Evolutionary conservation across 2,797 vertebrate species (phyloP).

Genomic region (Acropternis orthonyx): DNA sequence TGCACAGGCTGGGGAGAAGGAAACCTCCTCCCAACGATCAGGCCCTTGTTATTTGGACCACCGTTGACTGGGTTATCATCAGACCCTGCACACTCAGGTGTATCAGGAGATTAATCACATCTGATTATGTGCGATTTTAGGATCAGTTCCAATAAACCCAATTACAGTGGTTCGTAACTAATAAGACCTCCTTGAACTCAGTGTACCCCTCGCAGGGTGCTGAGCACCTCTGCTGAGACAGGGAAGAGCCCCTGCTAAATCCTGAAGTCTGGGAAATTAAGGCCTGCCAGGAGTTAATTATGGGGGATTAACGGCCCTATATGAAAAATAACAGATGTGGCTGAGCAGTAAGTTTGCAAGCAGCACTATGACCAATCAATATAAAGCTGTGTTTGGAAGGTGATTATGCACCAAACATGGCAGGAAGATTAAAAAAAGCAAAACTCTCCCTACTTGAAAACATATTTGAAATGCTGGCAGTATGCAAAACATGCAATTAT

Average conservation of each 20-base stretch:
- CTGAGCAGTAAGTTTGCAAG: slow-evolving; percentile 6
- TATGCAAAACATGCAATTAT: not conserved
- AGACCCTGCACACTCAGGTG: not conserved
- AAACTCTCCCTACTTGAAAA: slow-evolving; percentile 1
- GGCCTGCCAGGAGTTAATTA: slow-evolving; percentile 10
- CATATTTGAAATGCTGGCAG: not conserved
- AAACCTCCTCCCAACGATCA: not conserved
- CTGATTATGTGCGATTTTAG: not conserved
- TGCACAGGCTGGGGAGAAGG: not conserved
- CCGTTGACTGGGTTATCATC: not conserved
- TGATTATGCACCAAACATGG: not conserved
- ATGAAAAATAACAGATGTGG: slow-evolving; percentile 46
- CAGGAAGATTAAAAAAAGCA: not conserved
- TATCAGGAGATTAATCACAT: not conserved
- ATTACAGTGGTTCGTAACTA: not conserved
- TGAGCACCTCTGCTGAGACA: not conserved
- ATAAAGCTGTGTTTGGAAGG: not conserved
- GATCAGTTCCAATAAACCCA: not conserved
- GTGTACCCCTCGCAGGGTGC: not conserved
- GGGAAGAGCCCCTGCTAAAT: not conserved
- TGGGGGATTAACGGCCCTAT: not conserved
- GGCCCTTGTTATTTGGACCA: not conserved
- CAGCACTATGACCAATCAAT: slow-evolving; percentile 19
- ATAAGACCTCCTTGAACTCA: not conserved
- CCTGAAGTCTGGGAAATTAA: not conserved